Evolutionary conservation across 2,888 invertebrate genomes (phyloP).

Genomic region (Agrotis segetum): DNA sequence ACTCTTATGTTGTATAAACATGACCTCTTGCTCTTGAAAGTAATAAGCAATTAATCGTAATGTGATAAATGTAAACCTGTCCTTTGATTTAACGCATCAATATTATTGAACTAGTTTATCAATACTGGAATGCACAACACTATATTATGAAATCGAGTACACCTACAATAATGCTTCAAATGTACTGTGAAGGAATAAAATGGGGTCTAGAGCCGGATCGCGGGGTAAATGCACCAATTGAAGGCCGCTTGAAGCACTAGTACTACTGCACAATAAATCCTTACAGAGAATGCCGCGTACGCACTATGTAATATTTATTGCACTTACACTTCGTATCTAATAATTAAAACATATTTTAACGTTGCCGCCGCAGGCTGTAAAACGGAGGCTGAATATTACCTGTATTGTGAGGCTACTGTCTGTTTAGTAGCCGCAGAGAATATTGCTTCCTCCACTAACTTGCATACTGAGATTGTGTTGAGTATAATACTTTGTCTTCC

Average conservation of each 20-base stretch:
- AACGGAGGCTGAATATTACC: constrained; percentile 55
- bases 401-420: constrained; percentile 49
- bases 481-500: not conserved
- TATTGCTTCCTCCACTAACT: constrained; percentile 51
- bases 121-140: constrained; percentile 5
- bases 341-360: constrained; percentile 79
- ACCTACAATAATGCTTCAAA: constrained; percentile 37
- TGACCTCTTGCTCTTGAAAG: constrained; percentile 27
- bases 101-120: constrained; percentile 18
- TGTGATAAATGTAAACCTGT: constrained; percentile 13
- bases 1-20: constrained; percentile 36
- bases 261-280: constrained; percentile 78
- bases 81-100: constrained; percentile 16
- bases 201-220: constrained; percentile 54
- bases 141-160: constrained; percentile 25
- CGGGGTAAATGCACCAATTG: constrained; percentile 68
- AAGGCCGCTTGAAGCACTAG: constrained; percentile 72
- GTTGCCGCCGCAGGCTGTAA: constrained; percentile 63
- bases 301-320: constrained; percentile 72
- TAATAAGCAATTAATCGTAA: constrained; percentile 6
- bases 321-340: constrained; percentile 74
- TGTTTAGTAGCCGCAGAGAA: constrained; percentile 45
- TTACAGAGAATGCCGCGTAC: constrained; percentile 65
- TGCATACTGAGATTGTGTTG: constrained; percentile 13
- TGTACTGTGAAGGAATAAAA: constrained; percentile 51